These are phyloP conservation scores for Brachyopa scutellaris DNA, from an alignment of 2,888 invertebrate genomes.

Conservation along the genomic window DNA sequence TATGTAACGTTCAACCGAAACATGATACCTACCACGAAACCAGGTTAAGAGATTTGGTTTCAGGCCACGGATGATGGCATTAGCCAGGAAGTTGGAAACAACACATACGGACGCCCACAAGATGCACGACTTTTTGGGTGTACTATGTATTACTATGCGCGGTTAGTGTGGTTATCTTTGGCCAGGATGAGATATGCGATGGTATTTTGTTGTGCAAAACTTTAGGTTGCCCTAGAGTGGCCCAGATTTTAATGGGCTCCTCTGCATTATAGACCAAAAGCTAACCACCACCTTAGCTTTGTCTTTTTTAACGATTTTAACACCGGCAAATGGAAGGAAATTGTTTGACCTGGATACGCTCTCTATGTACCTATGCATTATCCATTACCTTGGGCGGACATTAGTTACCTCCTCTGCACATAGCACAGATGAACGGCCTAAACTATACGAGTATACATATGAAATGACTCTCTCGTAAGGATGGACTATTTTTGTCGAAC, in stretches of 20 bases:
- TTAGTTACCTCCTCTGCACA: constrained; percentile 39
- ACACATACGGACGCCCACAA: constrained; percentile 60
- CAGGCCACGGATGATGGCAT: constrained; percentile 68
- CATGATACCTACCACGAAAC: constrained; percentile 54
- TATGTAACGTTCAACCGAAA: constrained; percentile 63
- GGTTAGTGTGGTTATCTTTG: constrained; percentile 14
- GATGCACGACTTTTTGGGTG: constrained; percentile 57
- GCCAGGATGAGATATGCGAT: constrained; percentile 46
- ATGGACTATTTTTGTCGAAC: constrained; percentile 61
- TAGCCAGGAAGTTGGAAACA: constrained; percentile 60
- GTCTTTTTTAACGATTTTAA: constrained; percentile 8
- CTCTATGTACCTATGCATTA: neutral
- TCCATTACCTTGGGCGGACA: constrained; percentile 8
- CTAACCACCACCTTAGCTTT: constrained; percentile 19
- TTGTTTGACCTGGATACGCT: constrained; percentile 43
- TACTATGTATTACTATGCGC: neutral
- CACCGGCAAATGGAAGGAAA: constrained; percentile 41
- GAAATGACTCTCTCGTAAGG: neutral
- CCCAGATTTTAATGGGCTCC: constrained; percentile 60
- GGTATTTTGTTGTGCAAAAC: constrained; percentile 15
- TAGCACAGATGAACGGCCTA: too few relatives aligned
- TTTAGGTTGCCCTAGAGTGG: constrained; percentile 43
- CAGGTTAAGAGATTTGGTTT: constrained; percentile 66
- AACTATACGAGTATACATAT: too few relatives aligned
- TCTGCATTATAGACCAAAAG: constrained; percentile 52